These are phyloP conservation scores for Oikopleura albicans DNA, from an alignment of 23 tunicate species.

Conservation along the genomic window DNA sequence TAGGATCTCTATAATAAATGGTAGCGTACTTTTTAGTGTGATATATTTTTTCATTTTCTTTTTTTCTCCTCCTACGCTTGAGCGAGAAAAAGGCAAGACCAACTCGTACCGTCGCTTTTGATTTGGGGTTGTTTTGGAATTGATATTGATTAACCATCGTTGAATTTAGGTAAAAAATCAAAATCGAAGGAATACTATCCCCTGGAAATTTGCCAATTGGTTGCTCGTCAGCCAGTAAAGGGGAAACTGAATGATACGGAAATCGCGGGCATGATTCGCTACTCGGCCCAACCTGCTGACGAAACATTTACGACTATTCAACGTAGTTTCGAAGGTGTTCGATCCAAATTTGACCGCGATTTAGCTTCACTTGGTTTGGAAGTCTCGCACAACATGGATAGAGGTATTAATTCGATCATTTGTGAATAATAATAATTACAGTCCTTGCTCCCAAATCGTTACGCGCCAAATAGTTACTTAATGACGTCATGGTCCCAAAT, in stretches of 20 bases:
- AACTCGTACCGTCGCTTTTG: too few relatives aligned
- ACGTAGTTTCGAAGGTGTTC: neutral
- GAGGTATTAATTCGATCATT: neutral
- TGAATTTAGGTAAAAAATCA: too few relatives aligned
- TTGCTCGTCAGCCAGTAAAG: neutral
- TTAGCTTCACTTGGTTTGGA: neutral
- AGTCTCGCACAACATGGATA: neutral
- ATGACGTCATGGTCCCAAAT: too few relatives aligned
- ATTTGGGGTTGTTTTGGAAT: too few relatives aligned
- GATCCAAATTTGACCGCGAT: neutral
- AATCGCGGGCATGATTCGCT: neutral
- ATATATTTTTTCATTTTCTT: too few relatives aligned
- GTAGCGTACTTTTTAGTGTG: too few relatives aligned
- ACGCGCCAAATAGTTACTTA: too few relatives aligned
- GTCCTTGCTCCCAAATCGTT: too few relatives aligned
- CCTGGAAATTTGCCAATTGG: neutral
- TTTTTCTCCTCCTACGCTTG: too few relatives aligned
- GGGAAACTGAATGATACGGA: neutral
- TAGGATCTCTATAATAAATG: too few relatives aligned
- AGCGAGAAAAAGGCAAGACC: neutral
- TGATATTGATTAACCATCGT: too few relatives aligned
- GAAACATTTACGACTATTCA: neutral
- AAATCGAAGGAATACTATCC: conserved; percentile 16
- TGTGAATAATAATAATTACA: too few relatives aligned
- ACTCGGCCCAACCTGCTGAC: neutral